Evolutionary conservation across 1,140 invertebrate species (phyloP).

Genomic region (Drosophila paulistorum): DNA sequence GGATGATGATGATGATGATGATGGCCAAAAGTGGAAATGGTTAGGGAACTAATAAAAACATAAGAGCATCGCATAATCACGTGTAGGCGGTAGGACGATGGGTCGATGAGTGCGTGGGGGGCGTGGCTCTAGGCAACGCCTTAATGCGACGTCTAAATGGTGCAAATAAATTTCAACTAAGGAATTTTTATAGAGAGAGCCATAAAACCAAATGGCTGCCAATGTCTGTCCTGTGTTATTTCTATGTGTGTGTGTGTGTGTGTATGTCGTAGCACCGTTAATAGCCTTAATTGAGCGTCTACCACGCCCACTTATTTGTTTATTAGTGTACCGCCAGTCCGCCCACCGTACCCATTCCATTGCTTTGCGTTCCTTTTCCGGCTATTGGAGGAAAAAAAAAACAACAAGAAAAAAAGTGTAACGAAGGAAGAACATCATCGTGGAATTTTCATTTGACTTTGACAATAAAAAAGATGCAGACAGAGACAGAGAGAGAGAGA

Average conservation of each 20-base stretch:
- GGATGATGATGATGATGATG: not conserved
- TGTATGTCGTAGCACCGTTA: slow-evolving; percentile 68
- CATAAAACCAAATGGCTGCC: slow-evolving; percentile 78
- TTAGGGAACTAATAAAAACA: slow-evolving; percentile 48
- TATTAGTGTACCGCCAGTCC: slow-evolving; percentile 56
- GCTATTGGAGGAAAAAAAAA: slow-evolving; percentile 19
- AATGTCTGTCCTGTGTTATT: slow-evolving; percentile 47
- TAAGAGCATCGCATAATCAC: slow-evolving; percentile 68
- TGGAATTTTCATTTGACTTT: slow-evolving; percentile 76
- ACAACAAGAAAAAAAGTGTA: slow-evolving; percentile 27
- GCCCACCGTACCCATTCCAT: not conserved
- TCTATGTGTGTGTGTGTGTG: slow-evolving; percentile 27
- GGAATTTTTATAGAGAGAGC: slow-evolving; percentile 80
- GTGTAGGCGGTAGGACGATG: slow-evolving; percentile 14
- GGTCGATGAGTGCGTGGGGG: slow-evolving; percentile 23
- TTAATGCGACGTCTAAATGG: slow-evolving; percentile 77
- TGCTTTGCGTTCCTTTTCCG: not conserved
- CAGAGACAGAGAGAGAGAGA: no score
- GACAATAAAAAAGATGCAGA: slow-evolving; percentile 60
- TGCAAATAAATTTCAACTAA: slow-evolving; percentile 81
- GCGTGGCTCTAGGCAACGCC: slow-evolving; percentile 57
- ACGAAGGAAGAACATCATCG: slow-evolving; percentile 52
- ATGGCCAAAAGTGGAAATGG: slow-evolving; percentile 4
- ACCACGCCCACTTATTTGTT: slow-evolving; percentile 80
- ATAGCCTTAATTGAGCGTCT: slow-evolving; percentile 80